These are phyloP conservation scores for Coptotermes formosanus DNA, from an alignment of 1,140 invertebrate genomes.

Conservation along the genomic window DNA sequence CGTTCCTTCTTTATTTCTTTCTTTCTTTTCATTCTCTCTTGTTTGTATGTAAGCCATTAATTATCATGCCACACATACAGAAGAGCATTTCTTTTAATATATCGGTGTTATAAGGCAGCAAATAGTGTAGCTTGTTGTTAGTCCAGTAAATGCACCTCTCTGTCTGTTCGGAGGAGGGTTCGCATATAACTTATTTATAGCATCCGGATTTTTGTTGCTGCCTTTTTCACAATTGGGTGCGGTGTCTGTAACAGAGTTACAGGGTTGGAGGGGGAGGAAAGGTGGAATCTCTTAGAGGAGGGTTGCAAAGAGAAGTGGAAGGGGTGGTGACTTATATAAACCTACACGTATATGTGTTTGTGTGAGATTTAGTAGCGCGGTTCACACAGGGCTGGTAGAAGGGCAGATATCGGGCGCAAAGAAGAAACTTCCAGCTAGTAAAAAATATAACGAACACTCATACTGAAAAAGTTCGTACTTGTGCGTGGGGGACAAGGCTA, in stretches of 20 bases:
- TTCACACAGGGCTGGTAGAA: not conserved
- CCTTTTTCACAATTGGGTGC: not conserved
- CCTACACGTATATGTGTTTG: not conserved
- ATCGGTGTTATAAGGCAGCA: not conserved
- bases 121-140: not conserved
- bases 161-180: not conserved
- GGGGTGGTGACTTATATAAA: not conserved
- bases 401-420: not conserved
- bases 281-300: not conserved
- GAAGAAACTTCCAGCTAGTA: not conserved
- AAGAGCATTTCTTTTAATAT: conserved; percentile 12
- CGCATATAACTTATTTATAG: conserved; percentile 6
- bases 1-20: not conserved
- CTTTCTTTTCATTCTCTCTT: not conserved
- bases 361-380: not conserved
- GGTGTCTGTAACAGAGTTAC: not conserved
- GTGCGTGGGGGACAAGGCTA: not conserved
- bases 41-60: conserved; percentile 13
- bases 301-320: not conserved
- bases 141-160: not conserved
- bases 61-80: not conserved
- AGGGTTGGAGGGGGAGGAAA: not conserved
- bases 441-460: not conserved
- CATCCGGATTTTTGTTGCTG: conserved; percentile 13
- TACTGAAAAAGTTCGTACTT: no score